Evolutionary conservation across 2,797 vertebrate species (phyloP).

Genomic region (Ctenochaetus hawaiiensis): DNA sequence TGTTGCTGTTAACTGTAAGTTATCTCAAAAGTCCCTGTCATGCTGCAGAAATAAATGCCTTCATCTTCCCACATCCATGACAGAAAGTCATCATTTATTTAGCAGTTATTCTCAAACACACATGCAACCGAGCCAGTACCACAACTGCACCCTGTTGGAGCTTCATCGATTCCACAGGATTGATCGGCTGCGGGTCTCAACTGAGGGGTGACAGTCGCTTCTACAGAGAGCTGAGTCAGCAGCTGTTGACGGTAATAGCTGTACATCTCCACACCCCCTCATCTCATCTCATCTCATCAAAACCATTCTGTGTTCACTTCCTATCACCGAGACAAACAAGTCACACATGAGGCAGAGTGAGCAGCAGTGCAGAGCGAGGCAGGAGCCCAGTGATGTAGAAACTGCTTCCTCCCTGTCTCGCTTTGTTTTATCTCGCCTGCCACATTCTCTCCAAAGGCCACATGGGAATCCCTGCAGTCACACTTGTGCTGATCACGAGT

Average conservation of each 20-base stretch:
- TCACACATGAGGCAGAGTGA: background rate
- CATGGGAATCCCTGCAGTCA: conserved; percentile 34
- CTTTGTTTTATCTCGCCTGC: conserved; percentile 47
- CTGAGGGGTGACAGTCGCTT: conserved; percentile 65
- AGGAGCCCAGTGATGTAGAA: conserved; percentile 12
- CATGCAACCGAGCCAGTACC: conserved; percentile 1
- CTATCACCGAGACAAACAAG: conserved; percentile 28
- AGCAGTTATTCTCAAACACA: background rate
- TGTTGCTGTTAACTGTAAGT: conserved; percentile 5
- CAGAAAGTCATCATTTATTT: conserved; percentile 13
- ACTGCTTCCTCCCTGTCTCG: conserved; percentile 9
- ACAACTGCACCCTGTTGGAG: conserved; percentile 17
- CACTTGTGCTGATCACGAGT: conserved; percentile 3
- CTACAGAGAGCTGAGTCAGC: conserved; percentile 81
- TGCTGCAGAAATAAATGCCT: conserved; percentile 9
- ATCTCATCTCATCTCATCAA: conserved; percentile 33
- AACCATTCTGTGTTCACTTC: conserved; percentile 52
- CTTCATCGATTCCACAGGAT: conserved; percentile 60
- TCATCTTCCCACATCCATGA: conserved; percentile 29
- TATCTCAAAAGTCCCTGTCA: conserved; percentile 21
- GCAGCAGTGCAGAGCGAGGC: too few relatives aligned
- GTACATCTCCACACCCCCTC: conserved; percentile 57
- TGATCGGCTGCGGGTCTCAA: conserved; percentile 60
- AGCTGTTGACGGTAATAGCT: conserved; percentile 72
- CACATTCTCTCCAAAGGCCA: conserved; percentile 10